Conservation (phyloP, 2,113 vertebrate genomes). For the Embiotoca jacksoni region DNA sequence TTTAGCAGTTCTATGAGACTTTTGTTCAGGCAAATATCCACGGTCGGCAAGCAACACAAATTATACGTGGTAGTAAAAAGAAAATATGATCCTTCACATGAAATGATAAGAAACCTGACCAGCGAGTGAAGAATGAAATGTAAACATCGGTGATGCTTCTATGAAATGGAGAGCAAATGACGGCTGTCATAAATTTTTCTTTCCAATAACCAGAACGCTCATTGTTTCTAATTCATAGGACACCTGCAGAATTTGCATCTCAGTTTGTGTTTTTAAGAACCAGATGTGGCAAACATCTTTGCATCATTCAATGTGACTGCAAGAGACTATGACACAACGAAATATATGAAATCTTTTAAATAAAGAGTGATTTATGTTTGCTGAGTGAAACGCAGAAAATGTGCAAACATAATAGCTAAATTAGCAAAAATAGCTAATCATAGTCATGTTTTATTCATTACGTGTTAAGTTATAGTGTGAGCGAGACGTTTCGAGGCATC, state of each 20-base stretch:
- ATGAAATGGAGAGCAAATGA: not conserved
- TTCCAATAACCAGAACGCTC: not conserved
- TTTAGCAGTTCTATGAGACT: no score
- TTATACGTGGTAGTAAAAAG: not conserved
- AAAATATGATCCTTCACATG: not conserved
- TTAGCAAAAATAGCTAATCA: no score
- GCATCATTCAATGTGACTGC: not conserved
- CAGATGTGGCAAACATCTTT: not conserved
- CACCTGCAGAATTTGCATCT: not conserved
- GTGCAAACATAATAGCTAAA: no score
- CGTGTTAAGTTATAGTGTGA: no score
- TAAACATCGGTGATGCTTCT: not conserved
- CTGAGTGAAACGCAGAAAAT: no score
- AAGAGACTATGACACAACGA: not conserved
- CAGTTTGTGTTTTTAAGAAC: not conserved
- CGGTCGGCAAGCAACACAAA: not conserved
- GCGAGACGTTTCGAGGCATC: not conserved
- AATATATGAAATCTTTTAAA: not conserved
- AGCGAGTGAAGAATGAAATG: not conserved
- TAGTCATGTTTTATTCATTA: no score
- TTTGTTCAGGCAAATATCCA: not conserved
- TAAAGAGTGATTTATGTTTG: no score
- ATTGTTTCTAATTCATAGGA: no score
- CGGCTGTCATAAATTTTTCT: not conserved
- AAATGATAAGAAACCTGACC: not conserved